Evolutionary conservation across 1,140 invertebrate genomes (phyloP), one percentile per base, ranked within the genome.

Genomic region (Macrosteles quadrilineatus): DNA sequence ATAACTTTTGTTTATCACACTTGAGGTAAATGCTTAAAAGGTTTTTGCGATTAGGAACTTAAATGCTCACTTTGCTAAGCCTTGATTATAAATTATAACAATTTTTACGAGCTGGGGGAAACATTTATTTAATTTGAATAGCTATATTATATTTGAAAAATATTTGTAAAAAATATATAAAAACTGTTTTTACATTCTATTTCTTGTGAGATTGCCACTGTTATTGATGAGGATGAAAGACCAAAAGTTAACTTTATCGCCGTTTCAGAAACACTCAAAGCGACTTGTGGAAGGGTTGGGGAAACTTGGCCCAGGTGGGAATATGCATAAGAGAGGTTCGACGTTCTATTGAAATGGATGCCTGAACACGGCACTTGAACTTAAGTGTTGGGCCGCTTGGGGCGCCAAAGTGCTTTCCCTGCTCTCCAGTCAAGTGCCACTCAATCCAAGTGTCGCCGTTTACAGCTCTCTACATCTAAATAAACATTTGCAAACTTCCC

Each of bases 401-500:
- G 47, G 47, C 47, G 47, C 47, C 47, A 50, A 50, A 50, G 47
- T 50, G 47, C 47, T 50, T 50, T 50, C 47, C 21, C 47, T 19
- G 47, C 47, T 50, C 47, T 50, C 21, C 47, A 50, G 47, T 50
- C 47, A 50, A 50, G 47, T 50, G 47, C 47, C 47, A 50, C 47
- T 50, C 47, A 50, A 50, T 50, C 47, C 47, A 50, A 50, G 14
- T 50, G 47, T 21, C 47, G 47, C 47, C 47, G n/a, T 50, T 50
- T 50, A 50, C 47, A 50, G 32, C 32, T 36, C 32, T 36, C 32
- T 36, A 36, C 32, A 36, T 36, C 32, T 50, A 50, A 50, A 50
- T 50, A 50, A 50, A 50, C 47, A 50, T 50, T 50, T 3, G n/a
- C 2, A 3, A 3, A 4, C 47, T 4, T n/a, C 14, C 21, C 4